Percentiles rank a stretch among this genome's conserved stretches.
These are phyloP conservation scores for Caranx melampygus DNA, from an alignment of 2,113 vertebrate species.

Conservation along the genomic window DNA sequence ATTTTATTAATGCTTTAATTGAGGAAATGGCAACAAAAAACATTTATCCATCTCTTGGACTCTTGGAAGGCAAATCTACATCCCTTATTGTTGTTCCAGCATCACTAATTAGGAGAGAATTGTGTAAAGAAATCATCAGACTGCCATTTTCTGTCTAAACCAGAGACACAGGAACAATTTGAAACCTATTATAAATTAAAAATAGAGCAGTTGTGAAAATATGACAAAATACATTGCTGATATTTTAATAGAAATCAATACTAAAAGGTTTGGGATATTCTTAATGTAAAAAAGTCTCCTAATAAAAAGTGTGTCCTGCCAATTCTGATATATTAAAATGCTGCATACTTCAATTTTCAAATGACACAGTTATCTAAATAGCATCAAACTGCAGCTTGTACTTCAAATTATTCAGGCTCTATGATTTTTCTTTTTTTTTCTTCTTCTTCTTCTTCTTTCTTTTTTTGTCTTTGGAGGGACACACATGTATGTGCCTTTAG, in stretches of 20 bases:
- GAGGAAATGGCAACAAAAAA: not conserved
- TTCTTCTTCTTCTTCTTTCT: no score
- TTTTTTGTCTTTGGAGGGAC: constrained; percentile 8
- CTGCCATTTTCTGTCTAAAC: constrained; percentile 1
- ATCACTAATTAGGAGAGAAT: not conserved
- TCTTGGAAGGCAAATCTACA: not conserved
- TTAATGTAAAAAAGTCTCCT: not conserved
- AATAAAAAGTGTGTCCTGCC: not conserved
- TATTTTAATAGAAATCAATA: not conserved
- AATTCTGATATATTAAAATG: not conserved
- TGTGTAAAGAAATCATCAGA: constrained; percentile 3
- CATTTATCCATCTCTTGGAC: not conserved
- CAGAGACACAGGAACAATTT: not conserved
- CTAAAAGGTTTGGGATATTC: not conserved
- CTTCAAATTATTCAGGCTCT: constrained; percentile 4
- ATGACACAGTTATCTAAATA: constrained; percentile 4
- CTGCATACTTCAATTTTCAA: not conserved
- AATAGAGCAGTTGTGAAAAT: constrained; percentile 3
- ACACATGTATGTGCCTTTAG: constrained; percentile 1
- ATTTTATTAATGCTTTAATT: constrained; percentile 3
- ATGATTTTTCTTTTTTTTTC: not conserved
- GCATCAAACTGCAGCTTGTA: not conserved
- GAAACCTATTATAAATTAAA: not conserved
- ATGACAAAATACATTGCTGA: not conserved
- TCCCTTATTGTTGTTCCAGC: not conserved